These are phyloP conservation scores for Sisor rabdophorus DNA, from an alignment of 2,113 vertebrate genomes.

Conservation along the genomic window DNA sequence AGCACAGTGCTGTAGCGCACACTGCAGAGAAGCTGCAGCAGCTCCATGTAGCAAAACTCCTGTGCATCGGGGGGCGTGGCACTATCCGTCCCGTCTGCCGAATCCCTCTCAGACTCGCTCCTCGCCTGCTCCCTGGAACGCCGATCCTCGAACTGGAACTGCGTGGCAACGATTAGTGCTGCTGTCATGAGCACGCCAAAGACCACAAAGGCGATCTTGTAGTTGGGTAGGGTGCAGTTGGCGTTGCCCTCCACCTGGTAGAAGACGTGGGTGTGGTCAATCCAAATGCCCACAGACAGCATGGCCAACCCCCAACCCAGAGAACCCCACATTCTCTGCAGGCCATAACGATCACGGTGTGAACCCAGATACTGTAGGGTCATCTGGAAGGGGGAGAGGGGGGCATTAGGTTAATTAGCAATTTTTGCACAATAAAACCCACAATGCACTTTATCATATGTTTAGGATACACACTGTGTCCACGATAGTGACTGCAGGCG, in stretches of 20 bases:
- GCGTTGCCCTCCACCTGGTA: constrained; percentile 62
- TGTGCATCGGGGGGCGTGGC: constrained; percentile 67
- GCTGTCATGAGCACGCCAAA: constrained; percentile 89
- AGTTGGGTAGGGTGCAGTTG: constrained; percentile 77
- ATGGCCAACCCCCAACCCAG: constrained; percentile 96
- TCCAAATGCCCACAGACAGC: constrained; percentile 92
- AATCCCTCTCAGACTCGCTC: not conserved
- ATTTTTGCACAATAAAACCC: not conserved
- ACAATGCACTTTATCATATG: not conserved
- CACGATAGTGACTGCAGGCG: constrained; percentile 92
- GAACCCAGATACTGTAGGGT: constrained; percentile 91
- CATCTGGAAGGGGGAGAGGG: constrained; percentile 50
- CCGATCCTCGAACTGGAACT: constrained; percentile 82
- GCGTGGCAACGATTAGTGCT: constrained; percentile 85
- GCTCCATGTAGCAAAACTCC: constrained; percentile 81
- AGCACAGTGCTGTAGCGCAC: constrained; percentile 90
- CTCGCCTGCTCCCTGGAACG: constrained; percentile 10
- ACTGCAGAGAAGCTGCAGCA: constrained; percentile 84
- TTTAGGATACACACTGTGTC: constrained; percentile 73
- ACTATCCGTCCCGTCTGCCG: not conserved
- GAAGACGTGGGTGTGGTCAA: constrained; percentile 81
- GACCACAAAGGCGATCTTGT: constrained; percentile 89
- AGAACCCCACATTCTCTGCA: constrained; percentile 98
- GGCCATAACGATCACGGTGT: constrained; percentile 88
- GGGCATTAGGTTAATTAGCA: not conserved